These are phyloP conservation scores for Rhizomys pruinosus DNA, from an alignment of 2,113 vertebrate genomes.

Conservation along the genomic window DNA sequence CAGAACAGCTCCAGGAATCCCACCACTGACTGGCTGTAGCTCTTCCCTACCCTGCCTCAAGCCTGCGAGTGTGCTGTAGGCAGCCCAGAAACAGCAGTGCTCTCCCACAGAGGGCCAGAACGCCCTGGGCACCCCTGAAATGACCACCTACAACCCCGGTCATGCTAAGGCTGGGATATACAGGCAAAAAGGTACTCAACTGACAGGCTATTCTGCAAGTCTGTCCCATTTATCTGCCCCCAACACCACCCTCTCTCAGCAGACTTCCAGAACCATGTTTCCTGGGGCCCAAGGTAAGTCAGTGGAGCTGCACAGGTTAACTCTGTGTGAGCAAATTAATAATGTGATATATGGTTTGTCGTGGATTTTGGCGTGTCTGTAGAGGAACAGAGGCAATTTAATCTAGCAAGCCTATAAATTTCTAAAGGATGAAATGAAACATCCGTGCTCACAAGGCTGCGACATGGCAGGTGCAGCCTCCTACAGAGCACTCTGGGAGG, in stretches of 20 bases:
- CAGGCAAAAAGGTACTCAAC: neutral
- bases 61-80: constrained; percentile 15
- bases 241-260: neutral
- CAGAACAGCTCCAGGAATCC: neutral
- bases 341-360: constrained; percentile 62
- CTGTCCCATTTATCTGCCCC: neutral
- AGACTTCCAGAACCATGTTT: neutral
- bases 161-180: neutral
- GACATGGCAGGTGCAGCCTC: constrained; percentile 64
- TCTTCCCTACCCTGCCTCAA: constrained; percentile 47
- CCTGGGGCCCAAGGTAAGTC: neutral
- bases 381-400: constrained; percentile 74
- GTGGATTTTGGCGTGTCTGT: constrained; percentile 70
- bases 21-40: neutral
- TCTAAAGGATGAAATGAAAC: constrained; percentile 82
- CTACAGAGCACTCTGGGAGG: constrained; percentile 36
- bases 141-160: neutral
- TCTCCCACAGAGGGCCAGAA: constrained; percentile 38
- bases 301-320: constrained; percentile 43
- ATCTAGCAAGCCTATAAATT: constrained; percentile 79
- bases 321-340: constrained; percentile 63
- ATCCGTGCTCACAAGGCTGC: constrained; percentile 61
- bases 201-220: neutral
- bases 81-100: constrained; percentile 25
- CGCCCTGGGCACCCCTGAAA: neutral